phyloP scores from a whole-genome alignment of 2,888 invertebrate genomes.

The Stratiomys singularior region DNA sequence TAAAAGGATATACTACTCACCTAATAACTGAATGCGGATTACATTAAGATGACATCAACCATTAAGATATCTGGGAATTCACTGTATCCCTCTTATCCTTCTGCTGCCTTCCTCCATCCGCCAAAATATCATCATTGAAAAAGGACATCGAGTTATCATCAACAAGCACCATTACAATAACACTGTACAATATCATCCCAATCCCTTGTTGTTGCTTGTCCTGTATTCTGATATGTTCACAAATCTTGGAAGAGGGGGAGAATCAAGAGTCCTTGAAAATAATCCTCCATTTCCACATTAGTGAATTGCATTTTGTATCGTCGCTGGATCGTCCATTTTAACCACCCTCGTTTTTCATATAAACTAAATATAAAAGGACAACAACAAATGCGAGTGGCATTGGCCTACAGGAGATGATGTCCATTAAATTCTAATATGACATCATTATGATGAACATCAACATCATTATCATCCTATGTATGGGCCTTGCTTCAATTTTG shows the following conservation, averaged over 20 bases:
- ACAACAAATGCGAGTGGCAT: neutral
- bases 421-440: conserved; percentile 11
- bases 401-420: neutral
- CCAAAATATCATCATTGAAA: neutral
- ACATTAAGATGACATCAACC: neutral
- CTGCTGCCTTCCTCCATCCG: too few relatives aligned
- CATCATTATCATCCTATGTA: neutral
- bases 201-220: neutral
- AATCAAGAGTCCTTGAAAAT: conserved; percentile 1
- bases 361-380: neutral
- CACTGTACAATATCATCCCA: neutral
- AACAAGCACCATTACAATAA: conserved; percentile 2
- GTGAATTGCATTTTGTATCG: conserved; percentile 4
- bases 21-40: conserved; percentile 8
- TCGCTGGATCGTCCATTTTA: neutral
- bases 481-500: neutral
- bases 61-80: too few relatives aligned
- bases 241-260: neutral
- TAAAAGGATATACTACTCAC: neutral
- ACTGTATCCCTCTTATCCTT: too few relatives aligned
- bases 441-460: conserved; percentile 1
- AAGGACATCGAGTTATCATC: conserved; percentile 4
- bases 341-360: neutral
- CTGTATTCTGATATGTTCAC: too few relatives aligned
- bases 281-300: conserved; percentile 4